phyloP scores from a whole-genome alignment of 2,888 invertebrate species.

The Mythimna loreyi region DNA sequence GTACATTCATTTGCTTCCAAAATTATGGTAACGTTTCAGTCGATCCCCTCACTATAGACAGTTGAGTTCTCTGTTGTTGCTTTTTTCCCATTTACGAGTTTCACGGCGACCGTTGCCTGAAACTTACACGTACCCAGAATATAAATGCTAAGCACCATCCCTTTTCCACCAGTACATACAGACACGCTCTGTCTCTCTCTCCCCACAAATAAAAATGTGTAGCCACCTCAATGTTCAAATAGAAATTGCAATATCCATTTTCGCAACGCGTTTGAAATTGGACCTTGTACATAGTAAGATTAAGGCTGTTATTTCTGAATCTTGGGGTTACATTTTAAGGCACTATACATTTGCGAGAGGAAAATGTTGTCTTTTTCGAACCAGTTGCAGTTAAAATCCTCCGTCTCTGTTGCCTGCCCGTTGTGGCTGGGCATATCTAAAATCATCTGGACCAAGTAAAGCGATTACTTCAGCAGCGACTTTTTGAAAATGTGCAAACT shows the following conservation, averaged over 20 bases:
- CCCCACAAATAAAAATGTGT: conserved; percentile 89
- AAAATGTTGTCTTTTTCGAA: conserved; percentile 90
- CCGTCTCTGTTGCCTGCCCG: conserved; percentile 84
- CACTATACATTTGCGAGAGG: conserved; percentile 71
- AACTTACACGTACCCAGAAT: conserved; percentile 91
- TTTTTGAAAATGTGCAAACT: conserved; percentile 87
- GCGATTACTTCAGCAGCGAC: conserved; percentile 83
- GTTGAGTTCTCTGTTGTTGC: conserved; percentile 90
- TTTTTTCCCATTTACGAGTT: conserved; percentile 91
- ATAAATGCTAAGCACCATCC: conserved; percentile 87
- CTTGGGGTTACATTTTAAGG: conserved; percentile 67
- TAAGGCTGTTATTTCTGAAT: conserved; percentile 70
- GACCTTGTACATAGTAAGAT: conserved; percentile 64
- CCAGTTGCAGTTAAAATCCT: conserved; percentile 89
- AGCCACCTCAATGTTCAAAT: conserved; percentile 87
- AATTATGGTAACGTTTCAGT: conserved; percentile 66
- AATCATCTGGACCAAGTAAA: conserved; percentile 89
- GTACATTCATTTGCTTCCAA: conserved; percentile 29
- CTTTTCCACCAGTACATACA: conserved; percentile 70
- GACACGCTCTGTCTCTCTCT: conserved; percentile 78
- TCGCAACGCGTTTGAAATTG: conserved; percentile 69
- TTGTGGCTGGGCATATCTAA: conserved; percentile 85
- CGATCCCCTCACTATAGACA: conserved; percentile 85
- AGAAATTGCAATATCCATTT: conserved; percentile 87
- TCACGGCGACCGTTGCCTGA: conserved; percentile 91